phyloP scores from a whole-genome alignment of 53 echinoderm and acorn worm species.

The Antedon mediterranea region DNA sequence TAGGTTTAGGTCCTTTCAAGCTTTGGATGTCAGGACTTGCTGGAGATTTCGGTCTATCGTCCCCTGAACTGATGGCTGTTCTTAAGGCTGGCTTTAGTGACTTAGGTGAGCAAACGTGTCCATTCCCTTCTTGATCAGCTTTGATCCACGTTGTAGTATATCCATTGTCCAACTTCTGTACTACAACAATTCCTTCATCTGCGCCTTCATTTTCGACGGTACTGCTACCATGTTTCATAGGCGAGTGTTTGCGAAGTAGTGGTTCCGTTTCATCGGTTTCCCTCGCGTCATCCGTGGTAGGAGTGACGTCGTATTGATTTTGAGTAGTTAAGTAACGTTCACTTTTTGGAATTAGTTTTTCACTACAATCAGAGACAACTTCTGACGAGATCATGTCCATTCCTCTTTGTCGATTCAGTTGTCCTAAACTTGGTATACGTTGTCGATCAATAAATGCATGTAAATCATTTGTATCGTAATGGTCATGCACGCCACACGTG shows the following conservation, averaged over 20 bases:
- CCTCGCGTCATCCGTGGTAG: conserved; percentile 22
- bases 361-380: background rate
- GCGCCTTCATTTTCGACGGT: conserved; percentile 18
- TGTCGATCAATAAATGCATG: background rate
- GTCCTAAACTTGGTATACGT: background rate
- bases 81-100: conserved; percentile 46
- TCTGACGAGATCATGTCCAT: background rate
- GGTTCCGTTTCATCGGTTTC: conserved; percentile 67
- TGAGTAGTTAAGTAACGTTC: conserved; percentile 14
- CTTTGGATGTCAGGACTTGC: conserved; percentile 49
- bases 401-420: background rate
- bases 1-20: conserved; percentile 17
- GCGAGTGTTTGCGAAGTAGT: conserved; percentile 38
- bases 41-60: conserved; percentile 23
- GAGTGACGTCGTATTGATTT: conserved; percentile 14
- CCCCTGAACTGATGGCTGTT: conserved; percentile 30
- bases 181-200: conserved; percentile 43
- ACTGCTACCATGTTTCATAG: conserved; percentile 22
- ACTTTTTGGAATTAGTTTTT: background rate
- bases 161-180: conserved; percentile 81
- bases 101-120: conserved; percentile 9
- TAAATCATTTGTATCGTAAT: background rate
- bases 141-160: conserved; percentile 92
- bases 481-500: background rate
- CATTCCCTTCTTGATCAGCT: conserved; percentile 19